phyloP scores from a whole-genome alignment of 2,113 vertebrate genomes.

The Mus spicilegus region DNA sequence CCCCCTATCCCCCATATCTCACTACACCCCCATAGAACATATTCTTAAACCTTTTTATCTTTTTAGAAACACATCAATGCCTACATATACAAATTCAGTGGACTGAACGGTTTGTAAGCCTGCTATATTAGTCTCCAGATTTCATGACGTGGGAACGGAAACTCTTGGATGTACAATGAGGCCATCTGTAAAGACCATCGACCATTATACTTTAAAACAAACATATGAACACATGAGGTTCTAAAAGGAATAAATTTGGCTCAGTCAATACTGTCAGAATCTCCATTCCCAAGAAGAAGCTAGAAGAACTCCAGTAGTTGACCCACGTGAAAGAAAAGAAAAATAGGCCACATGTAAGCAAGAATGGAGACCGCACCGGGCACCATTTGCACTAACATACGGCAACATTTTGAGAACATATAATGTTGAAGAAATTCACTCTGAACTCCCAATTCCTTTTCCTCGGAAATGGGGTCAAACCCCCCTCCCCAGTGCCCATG shows the following conservation, averaged over 20 bases:
- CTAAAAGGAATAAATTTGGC: neutral
- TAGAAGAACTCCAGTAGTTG: rapidly evolving
- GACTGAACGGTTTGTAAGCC: neutral
- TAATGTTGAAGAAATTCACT: slow-evolving; percentile 63
- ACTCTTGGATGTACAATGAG: neutral
- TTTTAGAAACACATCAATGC: no score
- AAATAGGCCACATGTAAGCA: rapidly evolving
- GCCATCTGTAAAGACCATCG: neutral
- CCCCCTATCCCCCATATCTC: no score
- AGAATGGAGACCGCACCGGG: neutral
- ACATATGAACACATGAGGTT: neutral
- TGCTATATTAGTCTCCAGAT: neutral
- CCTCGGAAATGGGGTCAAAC: slow-evolving; percentile 1
- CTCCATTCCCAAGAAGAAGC: neutral
- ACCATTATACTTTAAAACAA: neutral
- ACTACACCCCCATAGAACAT: no score
- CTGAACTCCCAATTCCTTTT: slow-evolving; percentile 57
- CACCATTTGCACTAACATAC: neutral
- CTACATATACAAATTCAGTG: neutral
- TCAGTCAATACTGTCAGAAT: neutral
- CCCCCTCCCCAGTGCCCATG: neutral
- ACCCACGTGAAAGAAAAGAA: neutral
- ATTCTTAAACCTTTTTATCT: no score
- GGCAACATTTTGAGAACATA: slow-evolving; percentile 23
- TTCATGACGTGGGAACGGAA: neutral